Evolutionary conservation across 2,113 vertebrate genomes (phyloP).

Genomic region (Gymnogyps californianus): DNA sequence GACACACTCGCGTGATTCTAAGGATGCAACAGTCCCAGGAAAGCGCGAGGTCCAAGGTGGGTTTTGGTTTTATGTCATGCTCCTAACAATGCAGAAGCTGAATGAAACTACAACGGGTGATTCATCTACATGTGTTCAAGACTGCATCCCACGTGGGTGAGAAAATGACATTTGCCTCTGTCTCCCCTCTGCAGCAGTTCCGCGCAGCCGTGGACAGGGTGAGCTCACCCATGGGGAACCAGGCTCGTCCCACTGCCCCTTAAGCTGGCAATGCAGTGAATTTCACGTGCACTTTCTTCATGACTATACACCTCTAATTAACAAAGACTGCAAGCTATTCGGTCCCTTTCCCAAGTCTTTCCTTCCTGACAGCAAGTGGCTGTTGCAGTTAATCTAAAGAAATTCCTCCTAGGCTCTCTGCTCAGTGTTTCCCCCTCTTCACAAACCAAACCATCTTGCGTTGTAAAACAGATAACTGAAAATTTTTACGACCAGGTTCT

Average conservation of each 20-base stretch:
- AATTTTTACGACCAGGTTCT: conserved; percentile 17
- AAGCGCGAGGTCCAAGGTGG: not conserved
- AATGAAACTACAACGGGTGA: not conserved
- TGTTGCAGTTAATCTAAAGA: not conserved
- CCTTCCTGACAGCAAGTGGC: not conserved
- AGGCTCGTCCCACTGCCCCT: rapidly evolving
- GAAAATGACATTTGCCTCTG: not conserved
- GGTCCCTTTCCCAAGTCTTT: not conserved
- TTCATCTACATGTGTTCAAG: not conserved
- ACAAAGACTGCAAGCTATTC: not conserved
- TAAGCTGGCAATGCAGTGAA: not conserved
- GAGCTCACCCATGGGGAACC: not conserved
- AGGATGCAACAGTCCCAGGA: not conserved
- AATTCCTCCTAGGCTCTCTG: not conserved
- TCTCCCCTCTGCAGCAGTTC: not conserved
- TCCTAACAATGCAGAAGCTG: not conserved
- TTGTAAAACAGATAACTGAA: conserved; percentile 20
- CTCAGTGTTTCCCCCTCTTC: not conserved
- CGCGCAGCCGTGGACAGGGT: rapidly evolving
- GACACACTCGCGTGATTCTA: not conserved
- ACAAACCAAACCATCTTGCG: not conserved
- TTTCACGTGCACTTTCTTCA: not conserved
- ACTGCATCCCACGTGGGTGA: rapidly evolving
- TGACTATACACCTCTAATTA: not conserved
- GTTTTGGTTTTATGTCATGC: not conserved